Evolutionary conservation across 2,113 vertebrate genomes (phyloP), one percentile per base, ranked within the genome.

Genomic region (Mus spicilegus): DNA sequence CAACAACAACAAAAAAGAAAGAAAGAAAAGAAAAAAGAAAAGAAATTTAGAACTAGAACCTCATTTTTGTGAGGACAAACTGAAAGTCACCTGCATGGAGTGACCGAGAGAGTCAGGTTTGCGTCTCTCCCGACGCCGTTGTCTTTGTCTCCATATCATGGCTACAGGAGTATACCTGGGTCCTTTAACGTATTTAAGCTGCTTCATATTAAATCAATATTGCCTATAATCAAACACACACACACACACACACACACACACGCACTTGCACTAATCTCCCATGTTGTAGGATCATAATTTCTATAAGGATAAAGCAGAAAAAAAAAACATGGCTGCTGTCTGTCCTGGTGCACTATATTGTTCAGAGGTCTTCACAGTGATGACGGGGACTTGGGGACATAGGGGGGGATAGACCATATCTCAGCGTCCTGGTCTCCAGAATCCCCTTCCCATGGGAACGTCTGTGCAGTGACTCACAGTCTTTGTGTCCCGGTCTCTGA

Each of bases 321-420:
- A 19, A 8, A 56, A 49, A 69, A 36, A 26, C 73, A 76, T 1
- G 7, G 39, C 72, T 49, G 46, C 73, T 54, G 33, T n/a, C 19
- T 0, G 2, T 30, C 78, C 49, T 73, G 39, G 7, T 81, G 75
- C 93, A 33, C 77, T 26, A 8, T 70, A 13, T 86, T 97, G 65
- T 94, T 91, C 93, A 96, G 93, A 93, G 51, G 12, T 67, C 65
- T 67, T 67, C 4, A 86, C 24, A 42, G 26, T 49, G 46, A 85
- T 82, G 42, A 87, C 19, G 4, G 89, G 65, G 2, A 39, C 78
- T 78, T 49, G 49, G 49, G 88, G 75, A 42, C 42, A 42, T 42
- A 42, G 42, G 51, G 56, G 87, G 84, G 1, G 16, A 19, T 39
- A 46, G 39, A 3, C 65, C 51, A 19, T 33, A 2, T 3, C 1